Base-by-base conservation (phyloP, 2,113 vertebrate genomes). In the Mixornis gularis region DNA sequence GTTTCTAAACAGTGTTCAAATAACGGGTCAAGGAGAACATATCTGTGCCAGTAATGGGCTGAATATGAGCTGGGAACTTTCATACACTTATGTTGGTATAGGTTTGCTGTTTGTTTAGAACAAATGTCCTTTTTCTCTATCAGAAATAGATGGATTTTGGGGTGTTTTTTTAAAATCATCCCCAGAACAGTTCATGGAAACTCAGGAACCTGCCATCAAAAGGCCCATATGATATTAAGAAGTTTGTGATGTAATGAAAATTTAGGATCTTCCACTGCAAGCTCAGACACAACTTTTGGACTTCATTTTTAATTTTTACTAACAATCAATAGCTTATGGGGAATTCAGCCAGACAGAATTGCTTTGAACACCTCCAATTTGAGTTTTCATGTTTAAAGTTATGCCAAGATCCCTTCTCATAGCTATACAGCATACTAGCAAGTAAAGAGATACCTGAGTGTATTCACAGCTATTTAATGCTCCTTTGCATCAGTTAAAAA, bases 71-170 rank as follows among this genome's bases (percentile, higher is more conserved):
- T 83, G 29, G 38, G 56, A 91, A 34, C 9, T 80, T 15, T 11
- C 15, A 5, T 4, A 27, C 11, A 13, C 15, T 52, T 44, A 36
- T 1, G 2, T 15, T 52, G 36, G 32, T 25, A 2, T 10, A 10
- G 20, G 40, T 52, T 48, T 86, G 29, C 25, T 62, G 2, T 41
- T 60, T 34, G 49, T 44, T 86, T 83, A 55, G 58, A 88, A 32
- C 6, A 85, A 79, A 65, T 15, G 13, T 3, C 25, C 58, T 43
- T 76, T 90, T 55, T 26, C 48, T 79, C 9, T 27, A 22, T 8
- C 43, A 58, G 55, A 77, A 91, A 73, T 3, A 65, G 51, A 10
- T 12, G 24, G 18, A 1, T 17, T 60, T 52, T 10, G 44, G 44
- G 22, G 5, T 27, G n/a, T 56, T 43, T 38, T 48, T 68, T 52